Evolutionary conservation across 2,797 vertebrate species (phyloP).

Genomic region (Sarcophilus harrisii): DNA sequence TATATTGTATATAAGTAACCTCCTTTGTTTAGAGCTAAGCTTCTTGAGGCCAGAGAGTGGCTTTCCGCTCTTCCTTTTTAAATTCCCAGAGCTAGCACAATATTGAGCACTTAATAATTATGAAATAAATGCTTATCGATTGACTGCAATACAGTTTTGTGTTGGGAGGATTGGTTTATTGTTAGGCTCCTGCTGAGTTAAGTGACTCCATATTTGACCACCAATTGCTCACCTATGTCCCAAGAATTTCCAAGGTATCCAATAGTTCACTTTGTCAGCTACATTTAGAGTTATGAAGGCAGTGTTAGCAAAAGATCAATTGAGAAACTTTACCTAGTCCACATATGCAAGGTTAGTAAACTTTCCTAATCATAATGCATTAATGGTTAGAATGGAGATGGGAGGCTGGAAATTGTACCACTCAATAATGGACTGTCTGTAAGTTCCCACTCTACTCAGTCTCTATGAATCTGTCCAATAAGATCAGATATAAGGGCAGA

Average conservation of each 20-base stretch:
- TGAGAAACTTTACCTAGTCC: background rate
- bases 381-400: background rate
- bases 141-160: background rate
- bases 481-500: background rate
- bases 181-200: background rate
- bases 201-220: background rate
- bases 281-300: background rate
- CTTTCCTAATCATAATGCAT: background rate
- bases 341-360: background rate
- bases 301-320: background rate
- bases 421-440: background rate
- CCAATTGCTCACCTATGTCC: background rate
- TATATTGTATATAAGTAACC: background rate
- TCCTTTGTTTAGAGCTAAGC: background rate
- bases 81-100: background rate
- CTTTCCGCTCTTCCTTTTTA: background rate
- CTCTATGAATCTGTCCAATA: background rate
- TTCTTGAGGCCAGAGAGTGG: background rate
- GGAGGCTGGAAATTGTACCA: background rate
- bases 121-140: background rate
- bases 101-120: background rate
- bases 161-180: background rate
- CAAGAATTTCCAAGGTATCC: background rate
- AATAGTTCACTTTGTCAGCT: background rate
- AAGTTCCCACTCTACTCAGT: background rate